These are phyloP conservation scores for Aspidiotus rigidus DNA, from an alignment of 2,888 invertebrate genomes.

Conservation along the genomic window DNA sequence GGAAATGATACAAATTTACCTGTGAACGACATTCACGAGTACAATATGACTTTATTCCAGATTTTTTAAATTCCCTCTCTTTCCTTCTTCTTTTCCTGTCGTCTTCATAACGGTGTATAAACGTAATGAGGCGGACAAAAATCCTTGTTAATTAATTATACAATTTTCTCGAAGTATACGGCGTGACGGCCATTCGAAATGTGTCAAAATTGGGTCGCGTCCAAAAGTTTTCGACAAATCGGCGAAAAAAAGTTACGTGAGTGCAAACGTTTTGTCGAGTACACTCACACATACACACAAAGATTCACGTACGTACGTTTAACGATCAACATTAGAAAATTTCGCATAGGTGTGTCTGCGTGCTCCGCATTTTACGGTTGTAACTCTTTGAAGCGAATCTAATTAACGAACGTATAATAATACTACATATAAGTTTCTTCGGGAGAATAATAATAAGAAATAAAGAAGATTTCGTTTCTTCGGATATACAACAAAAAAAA, in stretches of 20 bases:
- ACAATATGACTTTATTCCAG: no score
- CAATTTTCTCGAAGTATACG: constrained; percentile 29
- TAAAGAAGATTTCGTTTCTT: no score
- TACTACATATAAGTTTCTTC: not conserved
- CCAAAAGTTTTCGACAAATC: constrained; percentile 31
- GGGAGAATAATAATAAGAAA: no score
- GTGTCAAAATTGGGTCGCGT: constrained; percentile 28
- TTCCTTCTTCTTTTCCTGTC: no score
- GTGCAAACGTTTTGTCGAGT: no score
- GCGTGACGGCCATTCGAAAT: constrained; percentile 30
- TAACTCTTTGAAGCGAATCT: constrained; percentile 33
- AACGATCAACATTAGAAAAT: constrained; percentile 11
- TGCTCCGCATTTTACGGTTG: constrained; percentile 28
- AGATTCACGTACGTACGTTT: constrained; percentile 11
- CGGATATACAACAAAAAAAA: no score
- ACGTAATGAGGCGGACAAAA: constrained; percentile 31
- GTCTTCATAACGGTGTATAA: not conserved
- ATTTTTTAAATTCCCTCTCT: no score
- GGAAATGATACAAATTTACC: no score
- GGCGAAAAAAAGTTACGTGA: not conserved
- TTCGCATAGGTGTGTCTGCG: constrained; percentile 28
- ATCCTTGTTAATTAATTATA: constrained; percentile 31
- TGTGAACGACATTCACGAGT: no score
- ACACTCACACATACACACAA: no score
- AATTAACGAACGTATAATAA: constrained; percentile 29